Percentiles rank a stretch among this genome's conserved stretches.
Conservation (phyloP, 2,797 vertebrate species). For the Alcedo atthis region DNA sequence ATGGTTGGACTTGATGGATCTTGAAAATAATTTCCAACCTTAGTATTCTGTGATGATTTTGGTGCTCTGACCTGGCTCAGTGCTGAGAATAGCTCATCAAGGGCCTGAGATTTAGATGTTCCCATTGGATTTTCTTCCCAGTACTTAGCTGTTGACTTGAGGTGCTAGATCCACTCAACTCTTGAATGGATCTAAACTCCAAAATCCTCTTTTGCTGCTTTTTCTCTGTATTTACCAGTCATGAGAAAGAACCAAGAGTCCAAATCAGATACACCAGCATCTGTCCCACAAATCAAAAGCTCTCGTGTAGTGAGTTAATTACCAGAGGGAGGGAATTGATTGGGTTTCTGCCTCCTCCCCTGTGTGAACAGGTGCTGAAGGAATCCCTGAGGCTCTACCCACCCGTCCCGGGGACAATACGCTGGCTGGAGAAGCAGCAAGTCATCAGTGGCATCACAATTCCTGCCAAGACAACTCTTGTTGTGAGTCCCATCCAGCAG, state of each 20-base stretch:
- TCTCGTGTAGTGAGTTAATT: not conserved
- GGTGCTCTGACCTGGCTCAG: not conserved
- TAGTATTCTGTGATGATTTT: not conserved
- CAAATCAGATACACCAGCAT: not conserved
- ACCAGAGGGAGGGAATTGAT: not conserved
- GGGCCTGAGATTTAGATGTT: not conserved
- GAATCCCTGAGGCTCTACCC: slow-evolving; percentile 90
- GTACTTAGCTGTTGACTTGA: not conserved
- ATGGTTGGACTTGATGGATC: too few relatives aligned
- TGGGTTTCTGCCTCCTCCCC: not conserved
- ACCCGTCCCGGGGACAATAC: slow-evolving; percentile 80
- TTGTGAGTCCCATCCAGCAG: slow-evolving; percentile 74
- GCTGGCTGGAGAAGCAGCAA: slow-evolving; percentile 78
- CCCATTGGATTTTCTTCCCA: not conserved
- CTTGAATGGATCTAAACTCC: not conserved
- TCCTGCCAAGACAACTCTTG: slow-evolving; percentile 70
- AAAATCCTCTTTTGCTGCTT: not conserved
- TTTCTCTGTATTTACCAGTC: not conserved
- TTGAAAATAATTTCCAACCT: too few relatives aligned
- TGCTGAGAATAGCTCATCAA: accelerated
- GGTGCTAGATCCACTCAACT: not conserved
- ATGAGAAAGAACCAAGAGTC: not conserved
- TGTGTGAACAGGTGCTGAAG: slow-evolving; percentile 85
- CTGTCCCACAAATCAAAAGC: not conserved
- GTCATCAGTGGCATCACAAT: slow-evolving; percentile 81